A percentile compares a stretch with the other conserved stretches of the same genome.
Conservation (phyloP, 1,140 invertebrate genomes). For the Trinorchestia longiramus region DNA sequence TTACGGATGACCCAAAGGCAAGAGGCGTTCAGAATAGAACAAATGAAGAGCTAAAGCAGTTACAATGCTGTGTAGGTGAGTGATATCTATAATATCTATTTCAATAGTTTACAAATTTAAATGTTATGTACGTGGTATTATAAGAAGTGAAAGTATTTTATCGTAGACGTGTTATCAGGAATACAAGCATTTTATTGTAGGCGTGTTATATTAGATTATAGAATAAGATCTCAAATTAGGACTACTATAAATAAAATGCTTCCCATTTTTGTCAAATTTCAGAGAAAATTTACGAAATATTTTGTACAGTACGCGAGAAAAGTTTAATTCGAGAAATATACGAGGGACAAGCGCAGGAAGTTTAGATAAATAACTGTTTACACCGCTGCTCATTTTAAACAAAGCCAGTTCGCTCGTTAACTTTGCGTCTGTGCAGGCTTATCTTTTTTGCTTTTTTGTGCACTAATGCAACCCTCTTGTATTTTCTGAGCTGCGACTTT, state of each 20-base stretch:
- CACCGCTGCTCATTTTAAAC: not conserved
- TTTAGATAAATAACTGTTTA: constrained; percentile 2
- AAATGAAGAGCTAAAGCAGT: too few relatives aligned
- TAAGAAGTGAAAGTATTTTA: too few relatives aligned
- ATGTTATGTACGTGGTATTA: too few relatives aligned
- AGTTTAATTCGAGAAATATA: not conserved
- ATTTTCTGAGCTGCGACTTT: not conserved
- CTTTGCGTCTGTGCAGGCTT: not conserved
- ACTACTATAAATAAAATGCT: not conserved
- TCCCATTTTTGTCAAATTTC: not conserved
- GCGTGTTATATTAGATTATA: too few relatives aligned
- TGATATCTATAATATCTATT: too few relatives aligned
- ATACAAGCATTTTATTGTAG: too few relatives aligned
- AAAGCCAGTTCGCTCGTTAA: not conserved
- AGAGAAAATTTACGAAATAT: not conserved
- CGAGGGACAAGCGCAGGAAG: not conserved
- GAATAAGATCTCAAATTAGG: too few relatives aligned
- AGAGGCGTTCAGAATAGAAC: too few relatives aligned
- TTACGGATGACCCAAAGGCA: too few relatives aligned
- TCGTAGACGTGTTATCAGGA: too few relatives aligned
- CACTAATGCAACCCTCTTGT: not conserved
- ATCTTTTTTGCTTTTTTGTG: not conserved
- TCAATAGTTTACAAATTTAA: too few relatives aligned
- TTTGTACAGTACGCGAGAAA: not conserved
- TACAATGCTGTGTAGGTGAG: too few relatives aligned